A percentile compares a stretch with the other conserved stretches of the same genome.
These are phyloP conservation scores for Zoroaster sp. DNA, from an alignment of 53 echinoderm and acorn worm genomes.

Conservation along the genomic window DNA sequence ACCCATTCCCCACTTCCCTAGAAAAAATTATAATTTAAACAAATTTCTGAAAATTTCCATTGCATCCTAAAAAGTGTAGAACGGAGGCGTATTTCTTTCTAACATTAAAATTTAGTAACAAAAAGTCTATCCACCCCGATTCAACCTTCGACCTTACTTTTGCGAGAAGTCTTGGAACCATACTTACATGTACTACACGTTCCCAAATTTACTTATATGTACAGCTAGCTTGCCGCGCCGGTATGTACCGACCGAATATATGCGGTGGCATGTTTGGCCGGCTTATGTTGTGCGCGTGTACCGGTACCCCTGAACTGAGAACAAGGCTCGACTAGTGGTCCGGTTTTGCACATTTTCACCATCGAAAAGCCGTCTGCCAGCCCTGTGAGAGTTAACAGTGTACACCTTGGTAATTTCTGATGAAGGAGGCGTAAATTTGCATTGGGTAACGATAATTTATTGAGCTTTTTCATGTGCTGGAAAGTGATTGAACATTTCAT, in stretches of 20 bases:
- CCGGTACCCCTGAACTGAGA: too few species aligned
- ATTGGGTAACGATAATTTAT: neutral
- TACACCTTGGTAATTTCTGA: neutral
- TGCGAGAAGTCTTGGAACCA: neutral
- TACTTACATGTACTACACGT: conserved; percentile 24
- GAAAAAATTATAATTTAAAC: too few species aligned
- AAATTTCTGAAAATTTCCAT: too few species aligned
- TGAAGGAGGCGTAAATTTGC: neutral
- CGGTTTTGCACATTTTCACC: neutral
- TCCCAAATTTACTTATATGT: neutral
- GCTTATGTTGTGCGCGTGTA: neutral
- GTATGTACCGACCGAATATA: neutral
- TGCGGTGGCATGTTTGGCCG: neutral
- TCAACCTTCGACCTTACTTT: too few species aligned
- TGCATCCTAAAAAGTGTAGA: too few species aligned
- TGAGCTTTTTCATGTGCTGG: neutral
- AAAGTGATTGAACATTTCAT: neutral
- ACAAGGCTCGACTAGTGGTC: too few species aligned
- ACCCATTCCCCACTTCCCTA: too few species aligned
- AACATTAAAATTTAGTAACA: too few species aligned
- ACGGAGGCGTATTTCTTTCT: too few species aligned
- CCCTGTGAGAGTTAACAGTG: neutral
- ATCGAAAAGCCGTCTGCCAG: neutral
- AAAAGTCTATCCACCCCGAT: too few species aligned
- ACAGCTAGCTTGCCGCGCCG: neutral